phyloP scores from a whole-genome alignment of 64 coral and sea anemone species.

The Porites lutea region DNA sequence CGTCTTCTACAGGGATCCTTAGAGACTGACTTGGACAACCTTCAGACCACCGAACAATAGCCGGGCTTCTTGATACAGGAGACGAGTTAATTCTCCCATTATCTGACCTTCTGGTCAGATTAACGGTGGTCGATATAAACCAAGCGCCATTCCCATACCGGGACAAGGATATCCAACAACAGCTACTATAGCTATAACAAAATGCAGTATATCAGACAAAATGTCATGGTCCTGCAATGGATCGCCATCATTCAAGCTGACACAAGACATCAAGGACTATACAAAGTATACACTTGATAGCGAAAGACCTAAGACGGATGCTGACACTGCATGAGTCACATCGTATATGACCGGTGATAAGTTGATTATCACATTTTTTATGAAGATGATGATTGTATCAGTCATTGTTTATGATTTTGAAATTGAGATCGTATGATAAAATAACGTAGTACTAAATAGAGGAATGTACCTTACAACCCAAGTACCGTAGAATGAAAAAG shows the following conservation, averaged over 20 bases:
- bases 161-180: conserved; percentile 55
- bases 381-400: too few relatives aligned
- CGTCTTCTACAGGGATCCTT: conserved; percentile 67
- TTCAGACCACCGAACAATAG: conserved; percentile 40
- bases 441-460: not conserved
- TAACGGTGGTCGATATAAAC: conserved; percentile 28
- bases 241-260: too few relatives aligned
- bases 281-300: too few relatives aligned
- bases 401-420: too few relatives aligned
- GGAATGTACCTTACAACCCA: not conserved
- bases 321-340: too few relatives aligned
- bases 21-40: conserved; percentile 22
- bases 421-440: not conserved
- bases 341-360: too few relatives aligned
- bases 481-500: not conserved
- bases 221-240: too few relatives aligned
- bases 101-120: conserved; percentile 53
- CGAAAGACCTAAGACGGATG: too few relatives aligned
- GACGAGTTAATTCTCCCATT: conserved; percentile 61
- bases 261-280: too few relatives aligned
- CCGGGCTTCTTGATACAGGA: conserved; percentile 44
- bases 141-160: not conserved
- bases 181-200: conserved; percentile 2
- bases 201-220: not conserved
- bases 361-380: too few relatives aligned